A percentile compares a stretch with the other conserved stretches of the same genome.
These are phyloP conservation scores for Heliconius hewitsoni DNA, from an alignment of 1,140 invertebrate genomes.

Conservation along the genomic window DNA sequence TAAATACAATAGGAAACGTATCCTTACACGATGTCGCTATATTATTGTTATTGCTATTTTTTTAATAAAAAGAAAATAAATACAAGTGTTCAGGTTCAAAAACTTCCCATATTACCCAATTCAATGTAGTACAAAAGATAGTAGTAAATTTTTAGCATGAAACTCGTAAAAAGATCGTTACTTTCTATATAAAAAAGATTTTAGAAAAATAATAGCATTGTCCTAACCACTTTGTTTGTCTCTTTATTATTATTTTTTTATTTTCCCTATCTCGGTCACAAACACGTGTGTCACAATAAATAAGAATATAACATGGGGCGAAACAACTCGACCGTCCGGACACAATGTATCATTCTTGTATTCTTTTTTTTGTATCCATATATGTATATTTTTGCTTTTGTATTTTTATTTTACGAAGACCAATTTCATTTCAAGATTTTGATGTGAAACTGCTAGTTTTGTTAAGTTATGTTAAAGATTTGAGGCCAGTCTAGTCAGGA, in stretches of 20 bases:
- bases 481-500: no score
- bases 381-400: neutral
- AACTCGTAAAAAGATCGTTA: neutral
- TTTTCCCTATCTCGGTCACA: conserved; percentile 6
- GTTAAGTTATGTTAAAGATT: no score
- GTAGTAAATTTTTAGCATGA: neutral
- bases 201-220: neutral
- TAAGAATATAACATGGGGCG: conserved; percentile 28
- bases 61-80: neutral
- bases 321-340: conserved; percentile 24
- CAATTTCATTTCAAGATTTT: neutral
- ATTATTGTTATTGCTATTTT: no score
- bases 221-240: neutral
- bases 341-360: conserved; percentile 26
- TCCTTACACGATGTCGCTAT: no score
- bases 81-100: neutral
- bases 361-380: conserved; percentile 23
- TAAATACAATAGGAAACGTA: no score
- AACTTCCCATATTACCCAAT: neutral
- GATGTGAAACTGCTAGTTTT: neutral
- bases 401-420: conserved; percentile 4
- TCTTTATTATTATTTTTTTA: neutral
- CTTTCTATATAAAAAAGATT: conserved; percentile 6
- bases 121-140: neutral
- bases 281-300: conserved; percentile 34